Base-by-base conservation (phyloP, 2,113 vertebrate species). In the Sinocyclocheilus anophthalmus region DNA sequence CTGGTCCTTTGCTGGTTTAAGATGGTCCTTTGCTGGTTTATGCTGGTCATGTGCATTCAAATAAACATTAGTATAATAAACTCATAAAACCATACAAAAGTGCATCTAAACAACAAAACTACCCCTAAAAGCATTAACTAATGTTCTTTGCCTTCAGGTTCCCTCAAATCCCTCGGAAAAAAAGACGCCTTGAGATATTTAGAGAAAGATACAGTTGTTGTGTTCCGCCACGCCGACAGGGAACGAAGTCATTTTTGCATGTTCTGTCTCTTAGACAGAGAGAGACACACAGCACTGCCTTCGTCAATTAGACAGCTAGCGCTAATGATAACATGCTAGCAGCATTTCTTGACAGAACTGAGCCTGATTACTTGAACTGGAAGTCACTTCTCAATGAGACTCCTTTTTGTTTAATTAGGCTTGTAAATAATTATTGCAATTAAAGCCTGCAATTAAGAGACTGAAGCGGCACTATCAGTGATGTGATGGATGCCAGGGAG, bases 351-450 rank as follows among this genome's bases (percentile, higher is more conserved):
- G 93, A 94, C 91, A 92, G 90, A 92, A 90, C 88, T 86, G 89
- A 92, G 93, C 85, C 20, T 77, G 90, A 91, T 91, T 92, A 91
- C 92, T 94, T 93, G 88, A 93, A 91, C 92, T 85, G 73, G 88
- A 92, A 91, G 91, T 91, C 88, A 30, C 86, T 87, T 92, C 92
- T 94, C 92, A 84, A 89, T 81, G 88, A 93, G 93, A 92, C 93
- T 93, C 90, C 92, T 90, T 90, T 91, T 91, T 92, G 93, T 94
- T 94, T 94, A 95, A 95, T 95, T 95, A 95, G 93, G 91, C 95
- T 94, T 94, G 94, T 95, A 95, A 95, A 95, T 95, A 94, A 95
- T 95, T 93, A 94, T 95, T 95, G 94, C 94, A 95, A 95, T 95
- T 95, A 95, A 95, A 95, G 93, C 93, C 94, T 91, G 93, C 94